Evolutionary conservation across 2,797 vertebrate genomes (phyloP).

Genomic region (Neolamprologus multifasciatus): DNA sequence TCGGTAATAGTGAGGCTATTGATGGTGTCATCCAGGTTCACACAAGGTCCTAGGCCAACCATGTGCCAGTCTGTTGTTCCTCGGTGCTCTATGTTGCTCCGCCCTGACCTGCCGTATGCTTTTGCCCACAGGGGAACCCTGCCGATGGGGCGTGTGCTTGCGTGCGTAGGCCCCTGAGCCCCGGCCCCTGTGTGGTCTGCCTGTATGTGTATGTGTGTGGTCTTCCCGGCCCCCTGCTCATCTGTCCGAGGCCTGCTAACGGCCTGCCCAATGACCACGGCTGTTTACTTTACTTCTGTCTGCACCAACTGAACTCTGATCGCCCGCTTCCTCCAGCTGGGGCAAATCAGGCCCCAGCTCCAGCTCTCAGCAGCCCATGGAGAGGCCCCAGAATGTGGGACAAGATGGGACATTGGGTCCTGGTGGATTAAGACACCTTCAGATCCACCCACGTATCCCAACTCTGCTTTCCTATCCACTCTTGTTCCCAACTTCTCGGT

Average conservation of each 20-base stretch:
- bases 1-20: neutral
- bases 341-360: constrained; percentile 84
- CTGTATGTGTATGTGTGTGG: constrained; percentile 72
- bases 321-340: constrained; percentile 97
- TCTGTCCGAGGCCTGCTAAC: constrained; percentile 97
- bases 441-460: constrained; percentile 31
- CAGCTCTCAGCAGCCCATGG: constrained; percentile 55
- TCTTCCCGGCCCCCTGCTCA: constrained; percentile 83
- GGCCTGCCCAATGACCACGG: constrained; percentile 94
- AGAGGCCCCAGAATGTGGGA: constrained; percentile 63
- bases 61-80: constrained; percentile 63
- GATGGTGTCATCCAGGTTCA: neutral
- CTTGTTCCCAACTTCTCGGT: constrained; percentile 29
- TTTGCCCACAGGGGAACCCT: constrained; percentile 66
- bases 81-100: constrained; percentile 40
- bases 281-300: constrained; percentile 99
- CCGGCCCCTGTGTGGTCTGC: constrained; percentile 73
- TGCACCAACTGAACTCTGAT: constrained; percentile 92
- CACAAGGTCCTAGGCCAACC: constrained; percentile 2
- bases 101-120: constrained; percentile 60
- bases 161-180: constrained; percentile 79
- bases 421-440: constrained; percentile 64
- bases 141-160: constrained; percentile 75
- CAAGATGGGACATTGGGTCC: constrained; percentile 58
- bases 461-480: constrained; percentile 25